Base-by-base conservation (phyloP, 2,113 vertebrate genomes). In the Ophiodon elongatus region DNA sequence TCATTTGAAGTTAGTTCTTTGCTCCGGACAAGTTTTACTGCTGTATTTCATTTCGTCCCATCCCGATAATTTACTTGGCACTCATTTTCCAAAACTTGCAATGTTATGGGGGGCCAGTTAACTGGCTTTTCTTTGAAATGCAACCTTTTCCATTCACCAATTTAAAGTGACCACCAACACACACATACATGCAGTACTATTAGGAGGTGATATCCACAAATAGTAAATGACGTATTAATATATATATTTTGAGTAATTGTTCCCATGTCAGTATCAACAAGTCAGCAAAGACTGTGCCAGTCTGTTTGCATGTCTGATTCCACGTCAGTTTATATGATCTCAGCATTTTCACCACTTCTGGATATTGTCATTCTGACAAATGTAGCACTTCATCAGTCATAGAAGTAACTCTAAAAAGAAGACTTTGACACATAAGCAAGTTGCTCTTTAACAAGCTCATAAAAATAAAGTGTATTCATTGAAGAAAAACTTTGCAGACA, bases 51-150 rank as follows among this genome's bases (percentile, higher is more conserved):
- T 91, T 89, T 88, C 41, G 79, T 83, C 47, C 67, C 50, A 52
- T 83, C 41, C 27, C 45, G 57, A 92, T 86, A 6, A 72, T 85
- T 91, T 72, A 39, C 80, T 89, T 89, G 82, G 84, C 52, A 56
- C 45, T 62, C 9, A 4, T 31, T 79, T 79, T 72, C 13, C 60
- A 79, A 84, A 87, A 79, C 57, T 70, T 82, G 56, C 54, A 65
- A 52, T 56, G 52, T 59, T 56, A 56, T 66, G 4, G 33, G 54
- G 15, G 63, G 10, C 5, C 15, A 37, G 54, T 74, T 54, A 60
- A 41, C 82, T 57, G 37, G 57, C 77, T 73, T 74, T 60, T 74
- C 87, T 83, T 68, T 73, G 9, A 57, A 71, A 83, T 70, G 31
- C 66, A 73, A 14, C 13, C 39, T 78, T 92, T 93, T 93, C 84